A percentile compares a stretch with the other conserved stretches of the same genome.
These are phyloP conservation scores for Falco novaeseelandiae DNA, from an alignment of 2,797 vertebrate genomes.

Conservation along the genomic window DNA sequence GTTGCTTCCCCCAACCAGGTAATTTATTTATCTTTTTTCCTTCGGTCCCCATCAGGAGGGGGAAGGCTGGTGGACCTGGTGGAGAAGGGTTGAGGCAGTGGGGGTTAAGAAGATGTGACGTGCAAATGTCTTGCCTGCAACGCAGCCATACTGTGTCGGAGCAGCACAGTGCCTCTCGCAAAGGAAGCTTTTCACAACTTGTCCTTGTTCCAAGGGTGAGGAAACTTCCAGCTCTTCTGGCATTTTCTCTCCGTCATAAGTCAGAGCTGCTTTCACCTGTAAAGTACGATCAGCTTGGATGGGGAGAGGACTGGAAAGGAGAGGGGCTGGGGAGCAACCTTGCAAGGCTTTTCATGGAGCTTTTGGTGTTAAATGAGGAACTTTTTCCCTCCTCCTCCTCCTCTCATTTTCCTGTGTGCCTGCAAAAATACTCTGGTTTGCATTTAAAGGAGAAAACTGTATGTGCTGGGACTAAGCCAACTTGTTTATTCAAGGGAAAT, in stretches of 20 bases:
- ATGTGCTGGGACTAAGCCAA: slow-evolving; percentile 40
- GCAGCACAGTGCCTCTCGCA: slow-evolving; percentile 38
- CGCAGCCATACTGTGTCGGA: slow-evolving; percentile 40
- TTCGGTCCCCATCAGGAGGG: neutral
- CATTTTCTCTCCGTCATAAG: slow-evolving; percentile 48
- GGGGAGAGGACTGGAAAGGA: neutral
- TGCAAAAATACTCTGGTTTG: slow-evolving; percentile 54
- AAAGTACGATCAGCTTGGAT: neutral
- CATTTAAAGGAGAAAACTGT: slow-evolving; percentile 53
- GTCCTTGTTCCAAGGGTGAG: slow-evolving; percentile 58
- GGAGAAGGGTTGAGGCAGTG: neutral
- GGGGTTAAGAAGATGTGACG: slow-evolving; percentile 25
- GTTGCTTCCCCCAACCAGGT: neutral
- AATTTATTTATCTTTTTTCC: neutral
- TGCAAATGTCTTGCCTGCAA: neutral
- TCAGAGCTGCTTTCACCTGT: slow-evolving; percentile 57
- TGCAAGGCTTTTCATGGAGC: slow-evolving; percentile 42
- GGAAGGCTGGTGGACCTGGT: neutral
- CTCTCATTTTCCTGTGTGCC: slow-evolving; percentile 28
- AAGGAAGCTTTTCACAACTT: slow-evolving; percentile 47
- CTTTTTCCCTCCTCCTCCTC: slow-evolving; percentile 56
- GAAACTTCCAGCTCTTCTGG: slow-evolving; percentile 59
- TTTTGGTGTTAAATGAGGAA: slow-evolving; percentile 34
- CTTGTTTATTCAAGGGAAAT: slow-evolving; percentile 63
- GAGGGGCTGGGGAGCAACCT: neutral